Evolutionary conservation across 2,888 invertebrate genomes (phyloP).

Genomic region (Caenorhabditis afra): DNA sequence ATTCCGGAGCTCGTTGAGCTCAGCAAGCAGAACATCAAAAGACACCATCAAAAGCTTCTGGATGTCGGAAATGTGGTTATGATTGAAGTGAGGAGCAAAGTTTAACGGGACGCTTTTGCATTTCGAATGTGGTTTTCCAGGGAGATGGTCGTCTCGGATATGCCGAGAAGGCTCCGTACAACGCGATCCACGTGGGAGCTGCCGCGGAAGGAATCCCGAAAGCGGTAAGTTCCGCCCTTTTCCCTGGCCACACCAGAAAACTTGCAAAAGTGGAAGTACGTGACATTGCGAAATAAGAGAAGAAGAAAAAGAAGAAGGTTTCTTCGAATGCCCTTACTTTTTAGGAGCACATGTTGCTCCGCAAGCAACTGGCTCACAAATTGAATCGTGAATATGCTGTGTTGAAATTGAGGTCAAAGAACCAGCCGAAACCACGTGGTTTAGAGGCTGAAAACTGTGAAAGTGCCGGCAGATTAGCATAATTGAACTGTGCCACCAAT

Average conservation of each 20-base stretch:
- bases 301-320: conserved; percentile 32
- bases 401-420: conserved; percentile 26
- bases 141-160: conserved; percentile 93
- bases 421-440: not conserved
- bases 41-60: conserved; percentile 87
- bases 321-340: conserved; percentile 24
- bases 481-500: conserved; percentile 3
- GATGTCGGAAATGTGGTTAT: conserved; percentile 84
- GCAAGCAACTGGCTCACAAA: conserved; percentile 30
- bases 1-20: conserved; percentile 88
- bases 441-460: not conserved
- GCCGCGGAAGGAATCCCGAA: conserved; percentile 81
- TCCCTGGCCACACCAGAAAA: too few species aligned
- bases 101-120: not conserved
- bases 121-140: conserved; percentile 44
- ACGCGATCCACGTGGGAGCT: conserved; percentile 88
- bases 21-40: conserved; percentile 87
- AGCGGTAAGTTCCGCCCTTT: conserved; percentile 52
- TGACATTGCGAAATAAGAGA: conserved; percentile 29
- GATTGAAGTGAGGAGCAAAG: conserved; percentile 50
- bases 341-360: conserved; percentile 39
- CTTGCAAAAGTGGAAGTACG: conserved; percentile 73
- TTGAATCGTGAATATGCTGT: conserved; percentile 49
- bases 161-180: conserved; percentile 87
- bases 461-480: conserved; percentile 15